These are phyloP conservation scores for Phania funesta DNA, from an alignment of 2,888 invertebrate species.

Conservation along the genomic window DNA sequence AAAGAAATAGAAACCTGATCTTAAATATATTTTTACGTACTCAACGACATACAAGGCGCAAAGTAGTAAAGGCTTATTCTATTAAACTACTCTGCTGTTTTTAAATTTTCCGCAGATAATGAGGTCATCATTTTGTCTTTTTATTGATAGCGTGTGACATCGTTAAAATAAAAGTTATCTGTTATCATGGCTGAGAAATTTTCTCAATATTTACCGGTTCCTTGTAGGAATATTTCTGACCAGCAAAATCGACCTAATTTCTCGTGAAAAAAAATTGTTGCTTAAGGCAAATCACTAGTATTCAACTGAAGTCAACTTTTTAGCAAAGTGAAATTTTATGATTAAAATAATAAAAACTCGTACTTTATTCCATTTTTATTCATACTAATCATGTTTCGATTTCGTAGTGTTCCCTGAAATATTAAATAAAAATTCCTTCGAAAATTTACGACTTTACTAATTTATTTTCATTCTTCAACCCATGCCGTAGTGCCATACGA, in stretches of 20 bases:
- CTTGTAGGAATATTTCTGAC: not conserved
- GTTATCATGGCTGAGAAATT: not conserved
- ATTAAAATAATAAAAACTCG: too few species aligned
- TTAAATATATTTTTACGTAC: conserved; percentile 25
- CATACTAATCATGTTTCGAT: too few species aligned
- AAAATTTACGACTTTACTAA: too few species aligned
- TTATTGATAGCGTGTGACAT: conserved; percentile 34
- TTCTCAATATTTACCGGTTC: not conserved
- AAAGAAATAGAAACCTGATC: conserved; percentile 54
- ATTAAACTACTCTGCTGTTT: conserved; percentile 25
- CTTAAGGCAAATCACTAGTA: too few species aligned
- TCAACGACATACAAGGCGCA: conserved; percentile 14
- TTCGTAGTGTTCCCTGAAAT: too few species aligned
- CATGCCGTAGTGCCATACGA: too few species aligned
- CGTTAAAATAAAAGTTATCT: conserved; percentile 13
- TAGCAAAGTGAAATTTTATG: too few species aligned
- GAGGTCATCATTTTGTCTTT: conserved; percentile 26
- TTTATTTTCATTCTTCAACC: too few species aligned
- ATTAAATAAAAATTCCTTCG: too few species aligned
- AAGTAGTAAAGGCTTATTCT: not conserved
- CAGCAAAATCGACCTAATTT: not conserved
- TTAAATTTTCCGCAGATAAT: conserved; percentile 45
- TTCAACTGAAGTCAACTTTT: too few species aligned
- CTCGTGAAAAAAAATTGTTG: not conserved
- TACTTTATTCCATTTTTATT: too few species aligned